Conservation (phyloP, 2,888 invertebrate species). For the Tillus elongatus region DNA sequence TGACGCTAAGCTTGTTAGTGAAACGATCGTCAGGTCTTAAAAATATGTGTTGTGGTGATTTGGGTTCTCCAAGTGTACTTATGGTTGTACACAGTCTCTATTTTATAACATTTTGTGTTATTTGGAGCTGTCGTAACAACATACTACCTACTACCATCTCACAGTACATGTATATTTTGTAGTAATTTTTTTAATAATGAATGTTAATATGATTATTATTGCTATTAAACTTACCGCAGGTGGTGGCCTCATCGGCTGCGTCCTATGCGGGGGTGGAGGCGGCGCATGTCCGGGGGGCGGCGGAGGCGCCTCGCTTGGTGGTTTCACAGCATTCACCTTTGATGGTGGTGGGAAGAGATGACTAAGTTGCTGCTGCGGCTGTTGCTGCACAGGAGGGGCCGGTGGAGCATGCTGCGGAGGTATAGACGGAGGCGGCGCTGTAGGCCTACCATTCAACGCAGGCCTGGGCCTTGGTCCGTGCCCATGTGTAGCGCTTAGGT, state of each 20-base stretch:
- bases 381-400: conserved; percentile 37
- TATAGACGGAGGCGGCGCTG: conserved; percentile 38
- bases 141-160: too few relatives aligned
- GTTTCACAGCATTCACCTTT: conserved; percentile 30
- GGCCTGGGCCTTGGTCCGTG: conserved; percentile 33
- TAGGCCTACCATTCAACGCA: conserved; percentile 32
- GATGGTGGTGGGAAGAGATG: conserved; percentile 37
- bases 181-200: too few relatives aligned
- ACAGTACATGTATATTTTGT: too few relatives aligned
- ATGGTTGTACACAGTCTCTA: too few relatives aligned
- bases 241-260: conserved; percentile 31
- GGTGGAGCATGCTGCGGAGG: conserved; percentile 39
- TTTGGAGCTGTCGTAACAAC: too few relatives aligned
- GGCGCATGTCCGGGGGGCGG: conserved; percentile 34
- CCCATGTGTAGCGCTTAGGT: too few relatives aligned
- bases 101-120: too few relatives aligned
- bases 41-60: too few relatives aligned
- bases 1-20: too few relatives aligned
- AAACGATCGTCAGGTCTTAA: too few relatives aligned
- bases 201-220: too few relatives aligned
- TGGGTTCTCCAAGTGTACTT: too few relatives aligned
- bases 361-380: conserved; percentile 43
- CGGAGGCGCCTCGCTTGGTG: conserved; percentile 38
- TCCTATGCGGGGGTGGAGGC: conserved; percentile 33
- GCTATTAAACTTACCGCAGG: conserved; percentile 31